Evolutionary conservation across 2,797 vertebrate species (phyloP).

Genomic region (Anolis apletophallus): DNA sequence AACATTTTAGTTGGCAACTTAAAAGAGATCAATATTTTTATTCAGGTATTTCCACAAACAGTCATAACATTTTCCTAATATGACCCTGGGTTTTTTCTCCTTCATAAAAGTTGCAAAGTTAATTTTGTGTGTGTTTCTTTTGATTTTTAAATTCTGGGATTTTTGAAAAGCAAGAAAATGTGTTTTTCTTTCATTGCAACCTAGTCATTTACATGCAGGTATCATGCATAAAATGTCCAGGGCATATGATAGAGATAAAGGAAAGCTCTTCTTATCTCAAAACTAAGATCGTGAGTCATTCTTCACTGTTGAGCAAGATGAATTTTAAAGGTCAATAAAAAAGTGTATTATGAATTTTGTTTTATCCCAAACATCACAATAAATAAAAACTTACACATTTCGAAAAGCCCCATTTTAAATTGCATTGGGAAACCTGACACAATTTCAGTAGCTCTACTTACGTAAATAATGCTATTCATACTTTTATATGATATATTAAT

Average conservation of each 20-base stretch:
- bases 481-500: background rate
- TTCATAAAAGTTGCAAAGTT: background rate
- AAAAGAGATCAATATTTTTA: conserved; percentile 50
- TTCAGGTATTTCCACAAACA: conserved; percentile 60
- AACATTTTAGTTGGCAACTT: conserved; percentile 59
- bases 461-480: conserved; percentile 31
- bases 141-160: conserved; percentile 9
- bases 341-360: background rate
- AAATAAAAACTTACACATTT: conserved; percentile 32
- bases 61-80: background rate
- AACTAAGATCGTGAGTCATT: conserved; percentile 39
- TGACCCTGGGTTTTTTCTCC: background rate
- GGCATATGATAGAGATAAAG: conserved; percentile 16
- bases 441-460: conserved; percentile 53
- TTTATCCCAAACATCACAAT: conserved; percentile 31
- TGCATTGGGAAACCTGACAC: conserved; percentile 7
- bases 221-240: background rate
- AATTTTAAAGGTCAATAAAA: conserved; percentile 45
- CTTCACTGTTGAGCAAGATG: conserved; percentile 22
- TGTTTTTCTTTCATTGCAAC: conserved; percentile 44
- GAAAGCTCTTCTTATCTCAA: conserved; percentile 30
- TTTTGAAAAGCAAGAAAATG: background rate
- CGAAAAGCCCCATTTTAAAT: conserved; percentile 35
- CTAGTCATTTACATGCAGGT: conserved; percentile 36
- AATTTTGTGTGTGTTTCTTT: conserved; percentile 32